A percentile compares a stretch with the other conserved stretches of the same genome.
These are phyloP conservation scores for Aegithalos caudatus DNA, from an alignment of 2,113 vertebrate species.

Conservation along the genomic window DNA sequence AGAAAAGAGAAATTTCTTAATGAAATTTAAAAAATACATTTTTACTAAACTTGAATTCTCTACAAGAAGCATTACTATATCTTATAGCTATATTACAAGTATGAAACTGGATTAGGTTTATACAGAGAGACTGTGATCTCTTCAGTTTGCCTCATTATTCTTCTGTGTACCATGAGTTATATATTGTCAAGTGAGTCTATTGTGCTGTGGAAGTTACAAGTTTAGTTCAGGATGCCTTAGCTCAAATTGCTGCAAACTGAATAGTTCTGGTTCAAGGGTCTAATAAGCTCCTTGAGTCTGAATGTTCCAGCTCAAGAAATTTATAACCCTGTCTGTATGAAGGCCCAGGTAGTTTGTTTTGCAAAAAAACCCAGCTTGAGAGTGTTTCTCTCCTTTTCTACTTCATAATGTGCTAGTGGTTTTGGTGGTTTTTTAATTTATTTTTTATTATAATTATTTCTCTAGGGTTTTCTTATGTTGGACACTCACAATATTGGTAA, in stretches of 20 bases:
- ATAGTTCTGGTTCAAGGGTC: conserved; percentile 18
- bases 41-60: background rate
- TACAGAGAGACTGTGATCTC: background rate
- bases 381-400: background rate
- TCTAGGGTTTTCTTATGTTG: background rate
- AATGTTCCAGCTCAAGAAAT: background rate
- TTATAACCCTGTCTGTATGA: background rate
- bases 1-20: background rate
- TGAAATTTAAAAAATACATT: background rate
- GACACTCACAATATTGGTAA: background rate
- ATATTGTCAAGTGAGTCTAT: background rate
- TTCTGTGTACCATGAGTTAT: background rate
- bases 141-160: background rate
- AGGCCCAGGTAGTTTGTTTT: background rate
- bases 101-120: background rate
- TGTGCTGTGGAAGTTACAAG: background rate
- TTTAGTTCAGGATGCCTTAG: conserved; percentile 5
- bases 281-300: background rate
- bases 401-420: background rate
- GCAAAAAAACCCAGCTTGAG: background rate
- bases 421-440: accelerated
- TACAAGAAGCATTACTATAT: background rate
- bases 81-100: background rate
- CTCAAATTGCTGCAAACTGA: background rate
- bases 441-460: background rate